These are phyloP conservation scores for Brachionus koreanus DNA, from an alignment of 1,140 invertebrate genomes.

Conservation along the genomic window DNA sequence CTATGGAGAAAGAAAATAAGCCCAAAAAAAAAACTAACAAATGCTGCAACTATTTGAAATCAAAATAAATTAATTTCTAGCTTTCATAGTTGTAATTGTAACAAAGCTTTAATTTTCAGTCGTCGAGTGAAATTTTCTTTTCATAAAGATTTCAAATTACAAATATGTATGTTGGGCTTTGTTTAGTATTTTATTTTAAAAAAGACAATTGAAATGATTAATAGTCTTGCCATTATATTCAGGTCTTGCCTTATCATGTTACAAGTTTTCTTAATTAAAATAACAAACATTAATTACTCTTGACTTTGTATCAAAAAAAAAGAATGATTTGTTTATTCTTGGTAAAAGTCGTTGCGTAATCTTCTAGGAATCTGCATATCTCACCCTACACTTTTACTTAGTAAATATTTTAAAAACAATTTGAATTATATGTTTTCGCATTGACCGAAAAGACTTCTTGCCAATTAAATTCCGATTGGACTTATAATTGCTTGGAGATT, in stretches of 20 bases:
- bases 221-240: not conserved
- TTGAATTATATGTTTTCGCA: not conserved
- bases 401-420: not conserved
- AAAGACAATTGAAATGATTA: not conserved
- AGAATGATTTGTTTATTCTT: not conserved
- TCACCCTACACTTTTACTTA: not conserved
- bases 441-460: not conserved
- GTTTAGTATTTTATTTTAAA: slow-evolving; percentile 9
- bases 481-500: not conserved
- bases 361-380: not conserved
- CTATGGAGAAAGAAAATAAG: not conserved
- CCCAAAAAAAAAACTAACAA: slow-evolving; percentile 27
- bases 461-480: not conserved
- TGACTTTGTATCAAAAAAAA: not conserved
- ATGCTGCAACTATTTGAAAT: slow-evolving; percentile 39
- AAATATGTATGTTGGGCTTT: slow-evolving; percentile 4
- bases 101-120: not conserved
- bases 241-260: not conserved
- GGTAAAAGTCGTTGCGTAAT: not conserved
- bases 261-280: not conserved
- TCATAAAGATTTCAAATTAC: not conserved
- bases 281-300: not conserved
- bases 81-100: not conserved
- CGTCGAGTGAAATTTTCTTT: not conserved
- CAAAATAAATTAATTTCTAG: slow-evolving; percentile 26